Evolutionary conservation across 2,888 invertebrate genomes (phyloP), one percentile per base, ranked within the genome.

Genomic region (Macropis europaea): DNA sequence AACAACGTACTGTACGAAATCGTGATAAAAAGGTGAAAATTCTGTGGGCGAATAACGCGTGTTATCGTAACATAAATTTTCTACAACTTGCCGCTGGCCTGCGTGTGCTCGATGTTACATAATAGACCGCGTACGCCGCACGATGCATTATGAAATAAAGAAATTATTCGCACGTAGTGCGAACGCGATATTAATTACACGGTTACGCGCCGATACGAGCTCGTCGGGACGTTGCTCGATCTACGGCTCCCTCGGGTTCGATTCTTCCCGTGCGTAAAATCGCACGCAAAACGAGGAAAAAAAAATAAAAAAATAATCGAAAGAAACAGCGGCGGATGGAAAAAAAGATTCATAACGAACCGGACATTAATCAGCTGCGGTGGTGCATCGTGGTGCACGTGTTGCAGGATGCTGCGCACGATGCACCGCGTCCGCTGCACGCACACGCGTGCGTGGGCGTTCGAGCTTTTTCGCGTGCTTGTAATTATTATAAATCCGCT

Each of bases 401-500:
- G 78, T 52, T 66, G 59, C 67, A 19, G 19, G 32, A 59, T 17
- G 69, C 43, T 50, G 45, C 45, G 28, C 32, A 13, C 43, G 24
- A 9, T 9, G 9, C 19, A 32, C n/a, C 15, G 32, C 50, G 47
- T 7, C 48, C 19, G 24, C 40, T 36, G 26, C 61, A 56, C 45
- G 61, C 28, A 36, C 34, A 30, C 57, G 30, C 24, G 43, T 13
- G 63, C 26, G 57, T 61, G 45, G 59, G 42, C 56, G 61, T 61
- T 15, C 38, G 45, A 40, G 61, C 64, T 62, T 59, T 68, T 52
- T 63, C 57, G 24, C 47, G 24, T 48, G 64, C 42, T 63, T 71
- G 77, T 60, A 77, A 77, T 77, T 77, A 77, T 77, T 74, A 71
- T 77, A 77, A 77, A 77, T 77, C 68, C 77, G 34, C 61, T 52